Evolutionary conservation across 1,140 invertebrate genomes (phyloP).

Genomic region (Trissolcus basalis): DNA sequence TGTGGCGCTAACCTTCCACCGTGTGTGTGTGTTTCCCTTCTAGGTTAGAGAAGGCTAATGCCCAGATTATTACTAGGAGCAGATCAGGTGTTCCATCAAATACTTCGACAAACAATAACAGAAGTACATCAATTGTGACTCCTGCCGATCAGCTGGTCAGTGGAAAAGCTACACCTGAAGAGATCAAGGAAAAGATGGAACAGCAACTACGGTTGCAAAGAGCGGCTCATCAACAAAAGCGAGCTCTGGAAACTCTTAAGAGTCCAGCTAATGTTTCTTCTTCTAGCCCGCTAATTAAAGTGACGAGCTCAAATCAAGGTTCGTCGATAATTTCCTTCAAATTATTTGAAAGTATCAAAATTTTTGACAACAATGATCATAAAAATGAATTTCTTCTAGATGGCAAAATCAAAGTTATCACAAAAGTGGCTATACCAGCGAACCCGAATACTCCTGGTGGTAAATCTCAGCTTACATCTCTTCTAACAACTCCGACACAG

Average conservation of each 20-base stretch:
- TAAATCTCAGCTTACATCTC: slow-evolving; percentile 83
- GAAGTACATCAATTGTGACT: slow-evolving; percentile 57
- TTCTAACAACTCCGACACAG: slow-evolving; percentile 80
- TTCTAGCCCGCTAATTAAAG: slow-evolving; percentile 77
- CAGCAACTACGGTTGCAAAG: slow-evolving; percentile 90
- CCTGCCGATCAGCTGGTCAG: slow-evolving; percentile 72
- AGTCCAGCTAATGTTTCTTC: slow-evolving; percentile 67
- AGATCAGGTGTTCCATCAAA: slow-evolving; percentile 81
- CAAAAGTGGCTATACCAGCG: slow-evolving; percentile 79
- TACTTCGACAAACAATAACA: slow-evolving; percentile 58
- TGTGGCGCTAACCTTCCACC: slow-evolving; percentile 70
- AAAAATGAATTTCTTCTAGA: slow-evolving; percentile 64
- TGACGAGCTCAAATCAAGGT: slow-evolving; percentile 76
- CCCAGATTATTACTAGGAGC: slow-evolving; percentile 84
- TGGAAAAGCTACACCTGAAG: slow-evolving; percentile 82
- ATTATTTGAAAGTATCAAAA: too few species aligned
- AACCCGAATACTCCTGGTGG: slow-evolving; percentile 76
- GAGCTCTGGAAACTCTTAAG: slow-evolving; percentile 80
- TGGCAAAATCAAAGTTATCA: slow-evolving; percentile 79
- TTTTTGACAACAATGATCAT: too few species aligned
- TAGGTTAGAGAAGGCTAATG: slow-evolving; percentile 81
- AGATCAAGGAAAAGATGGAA: slow-evolving; percentile 94
- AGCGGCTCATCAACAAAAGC: slow-evolving; percentile 90
- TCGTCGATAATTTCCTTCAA: neutral
- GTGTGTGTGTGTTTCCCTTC: slow-evolving; percentile 73